Evolutionary conservation across 2,113 vertebrate genomes (phyloP).

Genomic region (Catagonus wagneri): DNA sequence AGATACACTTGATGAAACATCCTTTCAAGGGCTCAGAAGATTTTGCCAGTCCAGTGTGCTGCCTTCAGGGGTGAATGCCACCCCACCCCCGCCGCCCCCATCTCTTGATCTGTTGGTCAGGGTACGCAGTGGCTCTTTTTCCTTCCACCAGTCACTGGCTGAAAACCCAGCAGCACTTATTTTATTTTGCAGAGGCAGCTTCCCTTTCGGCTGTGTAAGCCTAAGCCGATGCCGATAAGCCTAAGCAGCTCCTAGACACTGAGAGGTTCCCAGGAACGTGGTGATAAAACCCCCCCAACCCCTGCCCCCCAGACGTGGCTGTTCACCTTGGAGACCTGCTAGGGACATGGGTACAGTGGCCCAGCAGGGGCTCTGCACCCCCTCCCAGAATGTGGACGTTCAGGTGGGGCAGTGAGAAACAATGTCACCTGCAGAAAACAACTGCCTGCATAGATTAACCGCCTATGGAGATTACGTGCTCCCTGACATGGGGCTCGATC

Average conservation of each 20-base stretch:
- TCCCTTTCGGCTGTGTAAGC: neutral
- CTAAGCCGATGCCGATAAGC: neutral
- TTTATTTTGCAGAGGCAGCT: neutral
- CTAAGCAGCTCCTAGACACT: neutral
- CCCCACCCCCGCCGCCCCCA: neutral
- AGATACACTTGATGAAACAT: neutral
- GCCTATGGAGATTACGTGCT: too few relatives aligned
- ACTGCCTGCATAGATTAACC: too few relatives aligned
- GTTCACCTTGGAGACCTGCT: too few relatives aligned
- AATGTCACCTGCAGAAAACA: too few relatives aligned
- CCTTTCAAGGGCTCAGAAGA: neutral
- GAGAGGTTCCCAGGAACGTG: too few relatives aligned
- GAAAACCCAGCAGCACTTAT: neutral
- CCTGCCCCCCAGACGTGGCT: too few relatives aligned
- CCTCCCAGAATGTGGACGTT: too few relatives aligned
- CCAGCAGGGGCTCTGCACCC: too few relatives aligned
- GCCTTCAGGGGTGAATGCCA: neutral
- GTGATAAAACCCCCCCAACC: too few relatives aligned
- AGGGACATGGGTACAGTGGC: too few relatives aligned
- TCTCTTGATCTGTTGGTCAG: neutral
- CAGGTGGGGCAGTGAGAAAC: too few relatives aligned
- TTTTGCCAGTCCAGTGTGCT: neutral
- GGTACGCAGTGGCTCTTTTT: neutral
- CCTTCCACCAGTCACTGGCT: neutral
- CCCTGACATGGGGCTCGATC: too few relatives aligned